Evolutionary conservation across 2,888 invertebrate species (phyloP), one percentile per base, ranked within the genome.

Genomic region (Coelinius sp.): DNA sequence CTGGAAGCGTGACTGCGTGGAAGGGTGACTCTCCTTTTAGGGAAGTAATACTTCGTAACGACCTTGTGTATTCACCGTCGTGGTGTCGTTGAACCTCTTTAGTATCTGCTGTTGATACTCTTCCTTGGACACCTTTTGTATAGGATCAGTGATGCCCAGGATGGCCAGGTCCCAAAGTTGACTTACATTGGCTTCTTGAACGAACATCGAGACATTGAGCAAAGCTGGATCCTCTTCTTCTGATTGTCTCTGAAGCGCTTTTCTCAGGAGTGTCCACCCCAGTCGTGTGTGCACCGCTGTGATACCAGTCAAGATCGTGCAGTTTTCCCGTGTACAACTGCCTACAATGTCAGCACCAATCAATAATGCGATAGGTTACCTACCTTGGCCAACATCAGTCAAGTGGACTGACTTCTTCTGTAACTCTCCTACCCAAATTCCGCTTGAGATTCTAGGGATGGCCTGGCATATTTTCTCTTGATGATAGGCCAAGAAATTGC

Each of bases 31-130:
- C 20, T 82, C 79, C 14, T 79, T 75, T 82, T 83, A 84, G 12
- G 85, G 84, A 12, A 85, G 72, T 25, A 70, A 53, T 1, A 85
- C 81, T 65, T 82, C 81, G 73, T 83, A 86, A 2, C 84, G 75
- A 1, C 81, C 79, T 8, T 82, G 77, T 62, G 12, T 2, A 8
- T 17, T 62, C 17, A 20, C 20, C 14, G 1, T 27, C 12, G 24
- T 80, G 0, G 82, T 85, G 24, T 81, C 73, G 8, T 75, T 14
- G 76, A 85, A 85, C 49, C 78, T 70, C 6, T 80, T 65, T 69
- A 73, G 78, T 0, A 81, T 78, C 4, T 70, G 75, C 31, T 70
- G 31, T 44, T 80, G 78, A 4, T 69, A 72, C 41, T 74, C 75
- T 22, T 76, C 68, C 62, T 73, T 76, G 8, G 78, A 62, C 59